phyloP scores from a whole-genome alignment of 2,797 vertebrate genomes.

The Simalia tracyae region DNA sequence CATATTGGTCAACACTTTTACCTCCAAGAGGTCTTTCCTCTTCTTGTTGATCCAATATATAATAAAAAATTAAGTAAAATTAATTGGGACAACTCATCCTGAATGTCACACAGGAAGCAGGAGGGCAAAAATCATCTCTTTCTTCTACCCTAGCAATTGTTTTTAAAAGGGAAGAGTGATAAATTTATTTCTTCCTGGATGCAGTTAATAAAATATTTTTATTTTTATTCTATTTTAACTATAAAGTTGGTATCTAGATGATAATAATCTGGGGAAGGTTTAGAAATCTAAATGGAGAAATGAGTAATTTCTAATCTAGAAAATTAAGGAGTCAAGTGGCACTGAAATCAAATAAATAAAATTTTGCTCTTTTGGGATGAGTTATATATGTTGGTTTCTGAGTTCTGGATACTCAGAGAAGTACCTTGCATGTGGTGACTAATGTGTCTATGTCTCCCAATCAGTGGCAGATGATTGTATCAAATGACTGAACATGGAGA shows the following conservation, averaged over 20 bases:
- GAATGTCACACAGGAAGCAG: background rate
- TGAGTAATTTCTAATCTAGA: slow-evolving; percentile 1
- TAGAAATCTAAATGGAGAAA: slow-evolving; percentile 3
- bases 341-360: background rate
- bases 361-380: background rate
- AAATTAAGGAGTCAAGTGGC: background rate
- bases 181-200: background rate
- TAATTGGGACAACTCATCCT: background rate
- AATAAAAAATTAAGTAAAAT: background rate
- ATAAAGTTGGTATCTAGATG: slow-evolving; percentile 2
- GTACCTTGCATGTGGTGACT: background rate
- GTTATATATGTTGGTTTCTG: background rate
- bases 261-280: background rate
- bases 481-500: background rate
- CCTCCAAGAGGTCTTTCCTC: background rate
- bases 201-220: slow-evolving; percentile 17
- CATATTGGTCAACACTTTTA: background rate
- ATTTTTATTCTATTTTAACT: slow-evolving; percentile 12
- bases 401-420: background rate
- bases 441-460: background rate
- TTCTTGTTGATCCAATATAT: background rate
- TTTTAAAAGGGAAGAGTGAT: background rate
- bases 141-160: background rate
- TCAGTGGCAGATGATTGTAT: background rate
- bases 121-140: background rate